Conservation (phyloP, 2,888 invertebrate genomes). For the Agrilus biguttatus region DNA sequence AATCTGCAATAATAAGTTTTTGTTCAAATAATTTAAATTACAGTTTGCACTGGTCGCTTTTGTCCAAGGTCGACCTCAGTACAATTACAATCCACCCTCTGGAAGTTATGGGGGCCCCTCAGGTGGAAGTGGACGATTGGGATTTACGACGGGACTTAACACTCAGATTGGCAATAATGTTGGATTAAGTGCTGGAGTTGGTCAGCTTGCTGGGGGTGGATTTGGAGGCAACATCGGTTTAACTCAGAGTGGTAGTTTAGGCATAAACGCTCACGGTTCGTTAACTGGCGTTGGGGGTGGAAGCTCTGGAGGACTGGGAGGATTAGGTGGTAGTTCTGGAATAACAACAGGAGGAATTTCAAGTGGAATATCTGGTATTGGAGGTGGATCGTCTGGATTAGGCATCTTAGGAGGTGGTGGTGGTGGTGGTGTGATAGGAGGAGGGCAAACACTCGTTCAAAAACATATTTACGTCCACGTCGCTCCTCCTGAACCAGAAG, state of each 20-base stretch:
- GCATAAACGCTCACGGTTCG: constrained; percentile 8
- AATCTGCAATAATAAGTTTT: no score
- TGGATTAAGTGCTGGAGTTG: constrained; percentile 6
- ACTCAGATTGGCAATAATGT: constrained; percentile 10
- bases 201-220: constrained; percentile 9
- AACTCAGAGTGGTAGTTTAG: constrained; percentile 4
- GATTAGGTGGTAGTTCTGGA: constrained; percentile 6
- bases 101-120: constrained; percentile 32
- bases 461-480: constrained; percentile 25
- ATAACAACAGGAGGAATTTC: constrained; percentile 11
- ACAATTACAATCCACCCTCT: constrained; percentile 40
- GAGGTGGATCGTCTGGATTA: constrained; percentile 14
- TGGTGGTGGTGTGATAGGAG: no score
- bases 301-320: constrained; percentile 8
- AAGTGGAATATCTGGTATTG: constrained; percentile 19
- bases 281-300: not conserved
- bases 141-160: constrained; percentile 25
- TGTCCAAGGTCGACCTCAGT: constrained; percentile 45
- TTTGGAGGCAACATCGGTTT: constrained; percentile 1
- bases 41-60: constrained; percentile 31
- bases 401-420: constrained; percentile 8
- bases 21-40: no score
- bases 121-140: constrained; percentile 10
- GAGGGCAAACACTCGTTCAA: constrained; percentile 12
- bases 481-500: constrained; percentile 22